Conservation (phyloP, 2,113 vertebrate genomes). For the Mellivora capensis region DNA sequence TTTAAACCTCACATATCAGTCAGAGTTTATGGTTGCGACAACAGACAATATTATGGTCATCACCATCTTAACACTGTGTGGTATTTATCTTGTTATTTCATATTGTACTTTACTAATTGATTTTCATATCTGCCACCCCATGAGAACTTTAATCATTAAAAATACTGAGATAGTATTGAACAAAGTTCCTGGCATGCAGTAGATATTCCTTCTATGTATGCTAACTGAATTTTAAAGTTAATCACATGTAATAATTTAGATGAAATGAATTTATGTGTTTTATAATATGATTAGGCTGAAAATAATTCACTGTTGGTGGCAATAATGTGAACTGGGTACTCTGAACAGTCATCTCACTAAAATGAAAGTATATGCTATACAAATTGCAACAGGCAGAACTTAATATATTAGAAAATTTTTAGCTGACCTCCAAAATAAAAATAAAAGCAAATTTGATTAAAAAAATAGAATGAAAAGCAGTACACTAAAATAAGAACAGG, state of each 20-base stretch:
- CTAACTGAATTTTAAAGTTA: neutral
- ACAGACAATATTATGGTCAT: neutral
- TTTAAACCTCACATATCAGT: neutral
- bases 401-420: neutral
- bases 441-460: neutral
- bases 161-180: neutral
- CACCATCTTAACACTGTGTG: neutral
- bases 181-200: neutral
- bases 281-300: neutral
- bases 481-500: neutral
- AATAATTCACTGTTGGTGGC: neutral
- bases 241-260: neutral
- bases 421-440: neutral
- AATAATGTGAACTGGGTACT: neutral
- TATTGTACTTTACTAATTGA: neutral
- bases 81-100: neutral
- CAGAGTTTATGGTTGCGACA: neutral
- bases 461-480: neutral
- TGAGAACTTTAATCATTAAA: neutral
- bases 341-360: neutral
- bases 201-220: neutral
- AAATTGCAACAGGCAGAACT: neutral
- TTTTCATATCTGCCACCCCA: neutral
- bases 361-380: neutral
- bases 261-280: neutral